Base-by-base conservation (phyloP, 2,888 invertebrate species). In the Hermaeophaga mercurialis region DNA sequence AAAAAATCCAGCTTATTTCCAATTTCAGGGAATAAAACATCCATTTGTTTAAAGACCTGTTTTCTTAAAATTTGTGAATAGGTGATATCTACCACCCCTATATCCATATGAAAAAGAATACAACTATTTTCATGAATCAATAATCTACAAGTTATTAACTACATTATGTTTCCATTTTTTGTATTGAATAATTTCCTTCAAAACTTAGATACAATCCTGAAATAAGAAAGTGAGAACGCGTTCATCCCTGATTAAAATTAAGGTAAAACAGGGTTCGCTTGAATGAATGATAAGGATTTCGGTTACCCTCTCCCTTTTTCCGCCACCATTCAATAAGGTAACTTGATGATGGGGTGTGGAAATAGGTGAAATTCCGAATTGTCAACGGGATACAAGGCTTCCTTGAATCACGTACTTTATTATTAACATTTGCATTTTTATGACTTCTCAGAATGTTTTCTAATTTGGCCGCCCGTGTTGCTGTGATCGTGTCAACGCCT, bases 381-480 rank as follows among this genome's bases (percentile, higher is more conserved):
- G 53, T 44, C 57, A 47, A 19, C 34, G 36, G 41, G 38, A 38
- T 49, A 2, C 18, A 52, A 57, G 39, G 48, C 26, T 43, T 26
- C 34, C 41, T 38, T 26, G 47, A 54, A 54, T 61, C 61, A 54
- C 50, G 50, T 48, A 58, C 38, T 56, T 47, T 33, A 58, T 54
- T 49, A 54, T 54, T 26, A 19, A 52, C 38, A 61, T 61, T 61
- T 58, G 58, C 61, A 58, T 61, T 58, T 61, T 58, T 61, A 61
- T 57, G 50, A 48, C 56, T 50, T 48, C 45, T 36, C 8, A 31
- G 58, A 58, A 54, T 58, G 39, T 54, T 58, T 54, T 54, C 58
- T 58, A 58, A 58, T 58, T 58, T 45, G 31, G 24, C 15, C 12
- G 45, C 43, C 39, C 19, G 17, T 22, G 24, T 45, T 34, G 24